Evolutionary conservation across 2,888 invertebrate genomes (phyloP).

Genomic region (Epistrophe eligans): DNA sequence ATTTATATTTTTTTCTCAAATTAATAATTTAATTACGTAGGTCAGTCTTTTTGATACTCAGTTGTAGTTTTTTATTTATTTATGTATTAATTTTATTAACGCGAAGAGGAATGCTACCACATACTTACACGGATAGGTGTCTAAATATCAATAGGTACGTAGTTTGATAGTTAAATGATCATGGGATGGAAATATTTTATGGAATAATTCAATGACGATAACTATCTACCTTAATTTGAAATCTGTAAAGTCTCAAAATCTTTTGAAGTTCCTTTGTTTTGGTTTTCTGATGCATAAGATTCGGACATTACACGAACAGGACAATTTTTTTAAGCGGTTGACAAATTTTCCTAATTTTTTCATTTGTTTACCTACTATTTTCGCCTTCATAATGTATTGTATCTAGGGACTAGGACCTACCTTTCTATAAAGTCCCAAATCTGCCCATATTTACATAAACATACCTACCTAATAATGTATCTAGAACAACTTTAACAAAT

Average conservation of each 20-base stretch:
- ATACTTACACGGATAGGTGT: not conserved
- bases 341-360: too few species aligned
- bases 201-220: not conserved
- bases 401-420: too few species aligned
- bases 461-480: too few species aligned
- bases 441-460: too few species aligned
- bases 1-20: conserved; percentile 42
- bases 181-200: not conserved
- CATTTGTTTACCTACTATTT: too few species aligned
- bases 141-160: not conserved
- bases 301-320: too few species aligned
- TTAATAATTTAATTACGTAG: conserved; percentile 66
- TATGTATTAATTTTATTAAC: conserved; percentile 46
- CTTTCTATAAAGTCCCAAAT: too few species aligned
- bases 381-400: too few species aligned
- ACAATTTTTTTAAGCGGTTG: too few species aligned
- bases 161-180: not conserved
- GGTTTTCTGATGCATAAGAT: not conserved
- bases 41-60: conserved; percentile 34
- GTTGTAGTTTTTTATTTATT: not conserved
- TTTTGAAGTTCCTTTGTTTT: not conserved
- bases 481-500: too few species aligned
- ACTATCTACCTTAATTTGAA: not conserved
- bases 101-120: conserved; percentile 45
- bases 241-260: not conserved